Evolutionary conservation across 2,888 invertebrate genomes (phyloP).

Genomic region (Gortyna flavago): DNA sequence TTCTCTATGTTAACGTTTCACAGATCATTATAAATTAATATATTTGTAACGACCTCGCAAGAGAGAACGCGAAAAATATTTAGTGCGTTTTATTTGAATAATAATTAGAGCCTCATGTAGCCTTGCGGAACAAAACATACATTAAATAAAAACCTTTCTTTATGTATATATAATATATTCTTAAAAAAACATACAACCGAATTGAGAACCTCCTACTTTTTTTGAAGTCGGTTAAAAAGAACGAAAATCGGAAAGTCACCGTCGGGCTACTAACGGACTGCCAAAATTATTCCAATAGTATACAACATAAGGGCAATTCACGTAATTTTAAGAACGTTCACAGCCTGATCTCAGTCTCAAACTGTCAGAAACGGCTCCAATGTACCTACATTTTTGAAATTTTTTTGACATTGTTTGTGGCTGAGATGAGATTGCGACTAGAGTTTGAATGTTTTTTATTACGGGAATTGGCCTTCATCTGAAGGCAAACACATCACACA

Average conservation of each 20-base stretch:
- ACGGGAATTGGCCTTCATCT: too few species aligned
- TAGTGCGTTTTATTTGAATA: background rate
- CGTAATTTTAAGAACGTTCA: too few species aligned
- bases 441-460: background rate
- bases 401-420: too few species aligned
- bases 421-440: too few species aligned
- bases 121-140: background rate
- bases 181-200: too few species aligned
- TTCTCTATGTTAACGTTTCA: background rate
- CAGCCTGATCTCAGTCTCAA: too few species aligned
- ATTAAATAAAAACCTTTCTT: too few species aligned
- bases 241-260: background rate
- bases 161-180: background rate
- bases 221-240: too few species aligned
- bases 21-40: background rate
- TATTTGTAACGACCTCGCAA: background rate
- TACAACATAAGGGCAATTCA: background rate
- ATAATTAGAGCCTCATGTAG: background rate
- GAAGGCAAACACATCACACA: too few species aligned
- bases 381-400: too few species aligned
- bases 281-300: background rate
- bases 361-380: too few species aligned
- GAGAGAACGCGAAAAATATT: background rate
- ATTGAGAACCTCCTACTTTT: too few species aligned
- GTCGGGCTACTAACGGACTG: background rate